Evolutionary conservation across 2,888 invertebrate species (phyloP).

Genomic region (Meta bourneti): DNA sequence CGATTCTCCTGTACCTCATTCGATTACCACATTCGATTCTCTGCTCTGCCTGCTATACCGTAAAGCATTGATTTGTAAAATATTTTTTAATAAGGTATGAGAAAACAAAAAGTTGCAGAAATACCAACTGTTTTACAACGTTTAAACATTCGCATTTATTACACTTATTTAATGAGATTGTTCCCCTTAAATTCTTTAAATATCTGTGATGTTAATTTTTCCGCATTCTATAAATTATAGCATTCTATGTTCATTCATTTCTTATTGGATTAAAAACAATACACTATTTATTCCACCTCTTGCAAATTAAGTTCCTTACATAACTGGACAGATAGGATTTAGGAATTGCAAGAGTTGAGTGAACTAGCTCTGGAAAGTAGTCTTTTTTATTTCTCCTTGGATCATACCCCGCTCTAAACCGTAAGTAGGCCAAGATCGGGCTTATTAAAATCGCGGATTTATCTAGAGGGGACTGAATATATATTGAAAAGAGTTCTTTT

Average conservation of each 20-base stretch:
- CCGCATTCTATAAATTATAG: not conserved
- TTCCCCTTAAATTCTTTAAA: too few species aligned
- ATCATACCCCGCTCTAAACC: slow-evolving; percentile 9
- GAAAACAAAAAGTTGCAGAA: too few species aligned
- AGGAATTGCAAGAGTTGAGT: slow-evolving; percentile 32
- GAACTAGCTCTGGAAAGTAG: slow-evolving; percentile 30
- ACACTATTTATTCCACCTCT: not conserved
- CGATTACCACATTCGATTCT: too few species aligned
- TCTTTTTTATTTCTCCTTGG: slow-evolving; percentile 7
- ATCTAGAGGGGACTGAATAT: slow-evolving; percentile 18
- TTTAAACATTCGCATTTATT: too few species aligned
- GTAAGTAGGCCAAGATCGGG: slow-evolving; percentile 59
- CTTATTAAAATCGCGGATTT: slow-evolving; percentile 25
- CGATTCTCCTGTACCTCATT: too few species aligned
- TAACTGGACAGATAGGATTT: slow-evolving; percentile 34
- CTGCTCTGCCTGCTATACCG: too few species aligned
- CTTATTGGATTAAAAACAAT: not conserved
- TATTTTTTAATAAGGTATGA: too few species aligned
- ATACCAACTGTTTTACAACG: too few species aligned
- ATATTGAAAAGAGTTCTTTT: slow-evolving; percentile 4
- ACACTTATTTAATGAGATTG: too few species aligned
- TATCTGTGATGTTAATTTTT: not conserved
- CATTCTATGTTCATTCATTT: not conserved
- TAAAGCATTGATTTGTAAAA: too few species aligned
- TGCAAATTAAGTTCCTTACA: slow-evolving; percentile 9